A percentile compares a stretch with the other conserved stretches of the same genome.
Evolutionary conservation across 2,113 vertebrate genomes (phyloP).

Genomic region (Sus scrofa): DNA sequence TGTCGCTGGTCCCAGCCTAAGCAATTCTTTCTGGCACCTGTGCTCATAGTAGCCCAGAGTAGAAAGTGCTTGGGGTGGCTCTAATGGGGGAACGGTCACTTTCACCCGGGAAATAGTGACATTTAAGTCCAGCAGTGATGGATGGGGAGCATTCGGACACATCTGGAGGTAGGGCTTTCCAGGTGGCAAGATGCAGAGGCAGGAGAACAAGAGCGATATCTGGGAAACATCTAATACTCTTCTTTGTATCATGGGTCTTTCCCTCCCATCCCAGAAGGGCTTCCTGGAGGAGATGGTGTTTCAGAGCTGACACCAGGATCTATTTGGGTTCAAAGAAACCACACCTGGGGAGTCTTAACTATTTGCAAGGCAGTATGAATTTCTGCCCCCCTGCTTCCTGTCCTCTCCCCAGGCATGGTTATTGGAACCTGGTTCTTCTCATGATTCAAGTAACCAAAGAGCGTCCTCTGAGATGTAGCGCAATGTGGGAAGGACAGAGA

Average conservation of each 20-base stretch:
- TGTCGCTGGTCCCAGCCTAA: background rate
- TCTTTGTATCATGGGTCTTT: background rate
- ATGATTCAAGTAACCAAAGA: background rate
- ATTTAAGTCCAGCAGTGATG: background rate
- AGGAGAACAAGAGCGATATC: background rate
- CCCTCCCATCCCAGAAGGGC: background rate
- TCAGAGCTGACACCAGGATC: background rate
- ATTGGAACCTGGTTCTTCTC: background rate
- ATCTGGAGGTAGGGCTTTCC: background rate
- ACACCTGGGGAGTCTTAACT: background rate
- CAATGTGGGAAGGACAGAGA: background rate
- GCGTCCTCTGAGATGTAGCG: background rate
- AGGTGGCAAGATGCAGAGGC: background rate
- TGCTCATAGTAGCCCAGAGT: background rate
- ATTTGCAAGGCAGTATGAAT: fast-evolving
- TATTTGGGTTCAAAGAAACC: background rate
- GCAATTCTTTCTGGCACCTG: background rate
- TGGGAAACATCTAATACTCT: background rate
- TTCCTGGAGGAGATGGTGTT: background rate
- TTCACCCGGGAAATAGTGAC: background rate
- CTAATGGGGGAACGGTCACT: too few relatives aligned
- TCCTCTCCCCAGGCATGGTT: background rate
- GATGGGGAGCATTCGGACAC: background rate
- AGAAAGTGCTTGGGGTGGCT: background rate
- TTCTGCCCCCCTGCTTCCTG: background rate